These are phyloP conservation scores for Brachylomia viminalis DNA, from an alignment of 2,888 invertebrate genomes.

Conservation along the genomic window DNA sequence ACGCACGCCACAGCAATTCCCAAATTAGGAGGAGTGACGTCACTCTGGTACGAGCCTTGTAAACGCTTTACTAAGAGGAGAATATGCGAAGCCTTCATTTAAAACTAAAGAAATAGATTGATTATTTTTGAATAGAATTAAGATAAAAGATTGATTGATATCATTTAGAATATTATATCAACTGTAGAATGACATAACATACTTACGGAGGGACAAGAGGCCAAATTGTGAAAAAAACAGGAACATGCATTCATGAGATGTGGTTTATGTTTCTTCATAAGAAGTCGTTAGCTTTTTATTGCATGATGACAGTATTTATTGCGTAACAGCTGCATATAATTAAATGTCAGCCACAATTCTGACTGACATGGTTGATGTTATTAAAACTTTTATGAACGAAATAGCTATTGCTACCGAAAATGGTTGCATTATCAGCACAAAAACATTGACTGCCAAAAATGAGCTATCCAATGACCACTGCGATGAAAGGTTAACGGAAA, in stretches of 20 bases:
- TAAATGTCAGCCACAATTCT: not conserved
- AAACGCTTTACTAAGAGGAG: constrained; percentile 32
- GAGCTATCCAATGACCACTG: no score
- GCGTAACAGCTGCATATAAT: constrained; percentile 6
- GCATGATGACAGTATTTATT: not conserved
- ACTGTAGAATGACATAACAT: not conserved
- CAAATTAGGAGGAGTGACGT: constrained; percentile 68
- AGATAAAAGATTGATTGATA: constrained; percentile 11
- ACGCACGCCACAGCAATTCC: constrained; percentile 48
- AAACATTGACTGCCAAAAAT: not conserved
- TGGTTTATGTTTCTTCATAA: not conserved
- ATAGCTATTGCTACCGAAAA: not conserved
- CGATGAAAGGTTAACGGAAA: no score
- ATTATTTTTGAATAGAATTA: constrained; percentile 4
- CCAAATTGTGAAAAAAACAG: not conserved
- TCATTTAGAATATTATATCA: not conserved
- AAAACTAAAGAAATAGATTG: constrained; percentile 5
- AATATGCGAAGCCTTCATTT: constrained; percentile 16
- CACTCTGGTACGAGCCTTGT: constrained; percentile 46
- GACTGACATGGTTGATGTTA: not conserved
- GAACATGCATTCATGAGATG: not conserved
- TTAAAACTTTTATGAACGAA: not conserved
- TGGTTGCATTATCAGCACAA: not conserved
- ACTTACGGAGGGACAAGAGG: not conserved
- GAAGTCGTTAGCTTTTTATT: constrained; percentile 2